A percentile compares a stretch with the other conserved stretches of the same genome.
Evolutionary conservation across 2,888 invertebrate genomes (phyloP).

Genomic region (Drosophila phalerata): DNA sequence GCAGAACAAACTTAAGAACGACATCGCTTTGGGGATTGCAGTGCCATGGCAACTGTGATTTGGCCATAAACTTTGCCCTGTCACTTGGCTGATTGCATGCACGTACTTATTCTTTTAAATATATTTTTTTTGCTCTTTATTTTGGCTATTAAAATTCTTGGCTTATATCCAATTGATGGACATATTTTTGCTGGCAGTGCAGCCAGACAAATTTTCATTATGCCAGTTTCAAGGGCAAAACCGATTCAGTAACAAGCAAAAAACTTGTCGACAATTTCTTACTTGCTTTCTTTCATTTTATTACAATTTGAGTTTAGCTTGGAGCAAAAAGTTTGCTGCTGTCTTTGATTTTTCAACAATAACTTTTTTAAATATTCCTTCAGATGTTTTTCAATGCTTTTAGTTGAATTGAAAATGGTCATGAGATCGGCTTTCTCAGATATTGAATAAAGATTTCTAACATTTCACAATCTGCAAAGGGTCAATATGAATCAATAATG

Average conservation of each 20-base stretch:
- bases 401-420: conserved; percentile 51
- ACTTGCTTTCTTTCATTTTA: conserved; percentile 8
- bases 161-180: conserved; percentile 62
- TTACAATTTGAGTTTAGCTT: conserved; percentile 36
- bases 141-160: conserved; percentile 63
- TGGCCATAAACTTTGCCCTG: conserved; percentile 56
- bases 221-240: conserved; percentile 52
- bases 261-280: conserved; percentile 62
- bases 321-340: conserved; percentile 42
- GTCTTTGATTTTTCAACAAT: conserved; percentile 39
- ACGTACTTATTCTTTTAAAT: conserved; percentile 33
- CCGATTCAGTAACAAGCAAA: conserved; percentile 32
- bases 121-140: conserved; percentile 23
- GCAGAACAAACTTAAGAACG: conserved; percentile 9
- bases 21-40: conserved; percentile 1
- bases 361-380: conserved; percentile 15
- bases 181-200: conserved; percentile 32
- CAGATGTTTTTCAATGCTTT: conserved; percentile 36
- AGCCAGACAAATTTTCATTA: conserved; percentile 59
- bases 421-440: not conserved
- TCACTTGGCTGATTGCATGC: conserved; percentile 69
- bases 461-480: conserved; percentile 25
- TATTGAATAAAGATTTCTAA: not conserved
- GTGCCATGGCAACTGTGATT: conserved; percentile 32
- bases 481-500: conserved; percentile 46